These are phyloP conservation scores for Caenorhabditis latens DNA, from an alignment of 1,140 invertebrate species.

Conservation along the genomic window DNA sequence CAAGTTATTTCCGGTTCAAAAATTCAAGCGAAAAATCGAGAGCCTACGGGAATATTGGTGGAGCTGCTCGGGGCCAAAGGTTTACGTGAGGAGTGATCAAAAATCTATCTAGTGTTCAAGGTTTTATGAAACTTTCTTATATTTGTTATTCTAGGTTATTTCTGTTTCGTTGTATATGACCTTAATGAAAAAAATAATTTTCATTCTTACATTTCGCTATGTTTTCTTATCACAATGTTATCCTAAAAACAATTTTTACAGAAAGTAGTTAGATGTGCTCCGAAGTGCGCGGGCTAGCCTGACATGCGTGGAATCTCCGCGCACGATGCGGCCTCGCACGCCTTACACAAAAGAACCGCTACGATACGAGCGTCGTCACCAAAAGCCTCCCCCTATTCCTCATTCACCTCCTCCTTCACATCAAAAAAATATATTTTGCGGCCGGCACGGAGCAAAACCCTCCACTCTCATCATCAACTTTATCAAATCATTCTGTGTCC, in stretches of 20 bases:
- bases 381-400: constrained; percentile 15
- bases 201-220: background rate
- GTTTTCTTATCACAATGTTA: background rate
- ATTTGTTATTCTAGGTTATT: background rate
- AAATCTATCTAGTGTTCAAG: background rate
- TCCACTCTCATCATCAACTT: background rate
- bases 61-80: background rate
- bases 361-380: constrained; percentile 17
- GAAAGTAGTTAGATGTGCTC: constrained; percentile 56
- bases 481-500: background rate
- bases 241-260: background rate
- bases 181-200: background rate
- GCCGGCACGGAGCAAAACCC: constrained; percentile 1
- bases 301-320: constrained; percentile 51
- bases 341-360: constrained; percentile 53
- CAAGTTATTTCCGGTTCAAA: constrained; percentile 35
- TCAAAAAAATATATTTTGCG: background rate
- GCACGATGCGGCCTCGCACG: constrained; percentile 53
- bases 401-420: background rate
- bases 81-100: background rate
- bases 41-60: background rate
- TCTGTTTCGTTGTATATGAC: background rate
- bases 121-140: background rate
- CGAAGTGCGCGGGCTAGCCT: constrained; percentile 55
- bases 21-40: constrained; percentile 9